Base-by-base conservation (phyloP, 2,888 invertebrate species). In the Yponomeuta malinellus region DNA sequence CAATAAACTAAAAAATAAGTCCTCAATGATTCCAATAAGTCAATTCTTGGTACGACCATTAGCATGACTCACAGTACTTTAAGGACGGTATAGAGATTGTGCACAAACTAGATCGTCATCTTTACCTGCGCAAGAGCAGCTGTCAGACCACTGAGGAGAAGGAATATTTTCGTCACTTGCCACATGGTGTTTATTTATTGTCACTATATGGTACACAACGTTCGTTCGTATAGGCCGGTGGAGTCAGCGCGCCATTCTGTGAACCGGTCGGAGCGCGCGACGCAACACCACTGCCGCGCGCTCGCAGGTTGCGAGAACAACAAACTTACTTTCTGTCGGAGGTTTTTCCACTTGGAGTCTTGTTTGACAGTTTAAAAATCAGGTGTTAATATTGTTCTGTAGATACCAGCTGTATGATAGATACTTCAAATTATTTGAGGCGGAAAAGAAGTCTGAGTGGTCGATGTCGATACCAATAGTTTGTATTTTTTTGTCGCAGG, bases 241-340 rank as follows among this genome's bases (percentile, higher is more conserved):
- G 15, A 78, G 80, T 88, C 79, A 90, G 80, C 81, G 85, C 83
- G 78, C 72, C 81, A 90, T 90, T 81, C 83, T 84, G 85, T 31
- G 83, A 15, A 83, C 85, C 85, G 85, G 79, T 83, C 84, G 79
- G 80, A 72, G 81, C 86, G 88, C 87, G 85, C 81, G 79, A 79
- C 83, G 80, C 79, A 85, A 83, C 84, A 81, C 85, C 86, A 92
- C 91, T 91, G 90, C 77, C 79, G 33, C 65, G 31, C 12, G 71
- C 67, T 33, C 63, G 48, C 31, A 68, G 23, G 78, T 78, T 78
- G 78, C 77, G 77, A 79, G 79, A 81, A 83, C 82, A 83, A 87
- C 85, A 82, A 87, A 88, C 84, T 89, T 89, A 90, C 89, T 90
- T 90, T 91, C 88, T 79, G 90, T 79, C 78, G 79, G 85, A 76